These are phyloP conservation scores for Megathymus violae DNA, from an alignment of 1,140 invertebrate genomes.

Conservation along the genomic window DNA sequence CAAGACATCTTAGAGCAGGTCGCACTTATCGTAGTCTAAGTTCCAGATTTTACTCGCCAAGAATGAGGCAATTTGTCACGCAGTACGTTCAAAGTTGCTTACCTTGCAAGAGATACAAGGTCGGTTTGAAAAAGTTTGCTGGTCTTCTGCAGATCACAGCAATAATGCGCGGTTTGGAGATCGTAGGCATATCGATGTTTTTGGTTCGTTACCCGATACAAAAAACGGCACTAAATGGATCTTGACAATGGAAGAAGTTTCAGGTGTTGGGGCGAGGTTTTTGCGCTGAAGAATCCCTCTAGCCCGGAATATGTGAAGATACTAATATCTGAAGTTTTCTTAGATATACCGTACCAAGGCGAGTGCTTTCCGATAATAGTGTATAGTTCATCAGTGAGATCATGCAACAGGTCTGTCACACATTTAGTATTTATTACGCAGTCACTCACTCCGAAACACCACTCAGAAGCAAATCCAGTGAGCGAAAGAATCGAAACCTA, in stretches of 20 bases:
- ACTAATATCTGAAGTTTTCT: slow-evolving; percentile 42
- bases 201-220: slow-evolving; percentile 40
- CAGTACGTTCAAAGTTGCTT: slow-evolving; percentile 44
- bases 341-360: slow-evolving; percentile 47
- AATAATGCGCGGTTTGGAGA: slow-evolving; percentile 36
- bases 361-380: slow-evolving; percentile 57
- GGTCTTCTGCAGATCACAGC: slow-evolving; percentile 39
- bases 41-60: slow-evolving; percentile 44
- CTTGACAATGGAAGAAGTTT: slow-evolving; percentile 40
- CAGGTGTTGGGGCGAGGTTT: slow-evolving; percentile 51
- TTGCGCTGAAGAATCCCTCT: slow-evolving; percentile 18
- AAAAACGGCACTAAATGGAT: slow-evolving; percentile 38
- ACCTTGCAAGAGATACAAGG: slow-evolving; percentile 39
- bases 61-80: no score
- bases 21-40: slow-evolving; percentile 32
- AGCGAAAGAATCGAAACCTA: slow-evolving; percentile 67
- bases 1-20: slow-evolving; percentile 52
- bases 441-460: slow-evolving; percentile 57
- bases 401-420: slow-evolving; percentile 59
- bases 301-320: slow-evolving; percentile 48
- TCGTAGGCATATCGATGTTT: slow-evolving; percentile 44
- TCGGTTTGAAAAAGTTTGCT: slow-evolving; percentile 32
- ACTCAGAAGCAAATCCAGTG: slow-evolving; percentile 70
- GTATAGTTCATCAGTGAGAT: slow-evolving; percentile 52
- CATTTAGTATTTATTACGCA: no score